Base-by-base conservation (phyloP, 1,140 invertebrate species). In the Dinothrombium tinctorium region DNA sequence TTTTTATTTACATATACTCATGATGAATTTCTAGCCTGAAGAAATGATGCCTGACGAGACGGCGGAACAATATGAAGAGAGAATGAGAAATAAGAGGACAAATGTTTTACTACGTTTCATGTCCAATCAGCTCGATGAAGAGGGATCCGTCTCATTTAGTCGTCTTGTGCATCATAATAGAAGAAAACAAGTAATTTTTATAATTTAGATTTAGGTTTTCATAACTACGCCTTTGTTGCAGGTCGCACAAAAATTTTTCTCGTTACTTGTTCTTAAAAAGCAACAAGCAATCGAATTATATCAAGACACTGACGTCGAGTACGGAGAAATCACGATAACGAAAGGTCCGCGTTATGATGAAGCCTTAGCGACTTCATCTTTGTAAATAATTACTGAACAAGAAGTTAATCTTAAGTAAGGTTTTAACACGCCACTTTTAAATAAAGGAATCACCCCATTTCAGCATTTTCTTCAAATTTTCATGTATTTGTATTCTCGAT, bases 191-290 rank as follows among this genome's bases (percentile, higher is more conserved):
- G 76, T 77, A 31, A 32, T 14, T 36, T 19, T 15, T 22, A 12
- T 33, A 9, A 33, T 20, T 41, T 24, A 3, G 11, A 20, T 8
- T 14, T 33, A 11, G 32, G n/a, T 11, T 6, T 36, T 17, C 3
- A 33, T n/a, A 15, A 9, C n/a, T 38, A 33, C 35, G 38, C 25
- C 22, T 42, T 54, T 47, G 47, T 46, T 56, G 45, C 58, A 92
- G 76, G 83, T 82, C 43, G 83, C 84, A 25, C 84, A 90, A 56
- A 89, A 87, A 50, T 92, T 92, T 62, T 94, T 92, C 63, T 89
- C 84, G 47, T 63, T 92, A 46, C 62, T 96, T 46, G 87, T 95
- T 22, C 62, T 96, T 47, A 94, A 94, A 59, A 95, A 95, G 55
- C 79, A 86, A 59, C 79, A 89, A 64, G 83, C 86, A 28, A 66